These are phyloP conservation scores for Rhea pennata DNA, from an alignment of 2,113 vertebrate species.

Conservation along the genomic window DNA sequence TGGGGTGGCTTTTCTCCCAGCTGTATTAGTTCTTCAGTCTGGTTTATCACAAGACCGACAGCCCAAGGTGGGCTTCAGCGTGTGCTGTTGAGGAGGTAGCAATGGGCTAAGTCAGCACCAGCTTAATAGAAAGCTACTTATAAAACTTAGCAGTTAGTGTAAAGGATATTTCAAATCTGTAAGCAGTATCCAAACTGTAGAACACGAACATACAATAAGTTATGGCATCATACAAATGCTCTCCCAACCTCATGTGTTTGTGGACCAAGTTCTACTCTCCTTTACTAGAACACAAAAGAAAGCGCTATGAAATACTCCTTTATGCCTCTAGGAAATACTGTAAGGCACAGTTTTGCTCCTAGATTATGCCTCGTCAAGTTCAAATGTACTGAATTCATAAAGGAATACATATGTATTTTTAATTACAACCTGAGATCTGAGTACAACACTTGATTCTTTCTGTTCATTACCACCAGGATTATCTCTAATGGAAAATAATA, in stretches of 20 bases:
- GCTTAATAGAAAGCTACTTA: slow-evolving; percentile 23
- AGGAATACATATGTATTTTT: not conserved
- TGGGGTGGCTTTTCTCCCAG: not conserved
- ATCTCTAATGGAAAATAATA: not conserved
- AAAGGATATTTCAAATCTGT: slow-evolving; percentile 21
- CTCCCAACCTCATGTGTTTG: not conserved
- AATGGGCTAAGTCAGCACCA: not conserved
- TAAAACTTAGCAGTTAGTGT: not conserved
- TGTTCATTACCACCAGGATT: not conserved
- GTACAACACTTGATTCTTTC: not conserved
- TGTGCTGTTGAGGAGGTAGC: not conserved
- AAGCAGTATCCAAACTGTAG: not conserved
- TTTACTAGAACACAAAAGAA: not conserved
- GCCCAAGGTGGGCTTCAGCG: not conserved
- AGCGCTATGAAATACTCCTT: not conserved
- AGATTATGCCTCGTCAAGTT: not conserved
- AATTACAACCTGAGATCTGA: not conserved
- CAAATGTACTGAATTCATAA: not conserved
- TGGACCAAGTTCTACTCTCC: not conserved
- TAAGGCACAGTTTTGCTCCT: not conserved
- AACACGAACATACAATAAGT: not conserved
- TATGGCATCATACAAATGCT: not conserved
- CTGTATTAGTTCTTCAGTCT: not conserved
- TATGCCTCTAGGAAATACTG: fast-evolving
- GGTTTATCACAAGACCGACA: not conserved